phyloP scores from a whole-genome alignment of 2,888 invertebrate genomes.

The Patella depressa region DNA sequence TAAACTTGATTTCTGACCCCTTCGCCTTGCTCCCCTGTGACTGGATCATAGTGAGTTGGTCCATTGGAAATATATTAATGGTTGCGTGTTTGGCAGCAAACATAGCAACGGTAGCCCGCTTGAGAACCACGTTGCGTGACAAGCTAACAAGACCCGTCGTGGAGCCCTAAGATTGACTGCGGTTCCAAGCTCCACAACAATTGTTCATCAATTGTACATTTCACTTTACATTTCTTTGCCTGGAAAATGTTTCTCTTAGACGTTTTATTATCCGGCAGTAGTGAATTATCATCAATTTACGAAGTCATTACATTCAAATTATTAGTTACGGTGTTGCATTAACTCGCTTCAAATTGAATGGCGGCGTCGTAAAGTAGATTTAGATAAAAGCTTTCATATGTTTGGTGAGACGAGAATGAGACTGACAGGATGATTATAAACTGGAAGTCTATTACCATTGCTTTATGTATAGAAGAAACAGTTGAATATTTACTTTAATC shows the following conservation, averaged over 20 bases:
- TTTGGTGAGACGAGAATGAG: background rate
- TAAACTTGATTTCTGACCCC: slow-evolving; percentile 28
- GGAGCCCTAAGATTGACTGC: background rate
- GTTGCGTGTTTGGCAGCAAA: slow-evolving; percentile 2
- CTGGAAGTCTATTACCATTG: too few species aligned
- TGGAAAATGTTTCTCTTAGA: background rate
- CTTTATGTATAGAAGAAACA: too few species aligned
- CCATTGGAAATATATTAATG: background rate
- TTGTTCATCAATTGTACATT: background rate
- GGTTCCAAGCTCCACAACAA: background rate
- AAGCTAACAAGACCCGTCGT: background rate
- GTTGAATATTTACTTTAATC: too few species aligned
- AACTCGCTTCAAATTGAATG: slow-evolving; percentile 3
- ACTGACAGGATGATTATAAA: too few species aligned
- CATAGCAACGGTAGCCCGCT: slow-evolving; percentile 3
- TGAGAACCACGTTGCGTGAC: slow-evolving; percentile 1
- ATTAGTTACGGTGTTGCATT: background rate
- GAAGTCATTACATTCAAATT: background rate
- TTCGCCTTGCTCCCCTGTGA: slow-evolving; percentile 11
- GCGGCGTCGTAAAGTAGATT: background rate
- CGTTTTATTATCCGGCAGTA: background rate
- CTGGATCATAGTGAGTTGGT: background rate
- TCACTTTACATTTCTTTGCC: background rate
- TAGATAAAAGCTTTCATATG: background rate
- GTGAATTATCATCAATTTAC: slow-evolving; percentile 6